phyloP scores from a whole-genome alignment of 1,140 invertebrate species.

The Antheraea mylitta region DNA sequence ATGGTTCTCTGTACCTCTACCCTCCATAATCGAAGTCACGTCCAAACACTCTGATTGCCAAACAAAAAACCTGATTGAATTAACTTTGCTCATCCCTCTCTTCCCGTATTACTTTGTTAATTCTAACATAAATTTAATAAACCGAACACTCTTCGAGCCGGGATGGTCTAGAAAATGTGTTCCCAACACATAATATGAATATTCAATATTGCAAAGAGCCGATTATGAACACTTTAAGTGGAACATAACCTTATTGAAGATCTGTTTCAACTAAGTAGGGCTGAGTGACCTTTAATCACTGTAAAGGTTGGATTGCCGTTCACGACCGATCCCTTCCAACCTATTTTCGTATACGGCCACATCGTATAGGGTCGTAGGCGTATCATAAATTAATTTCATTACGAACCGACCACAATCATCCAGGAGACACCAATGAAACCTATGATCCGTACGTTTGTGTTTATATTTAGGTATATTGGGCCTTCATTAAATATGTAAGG shows the following conservation, averaged over 20 bases:
- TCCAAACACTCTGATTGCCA: no score
- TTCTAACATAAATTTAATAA: no score
- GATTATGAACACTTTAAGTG: not conserved
- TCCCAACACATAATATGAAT: not conserved
- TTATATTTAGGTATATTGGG: constrained; percentile 35
- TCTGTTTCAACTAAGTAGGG: not conserved
- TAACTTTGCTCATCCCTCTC: no score
- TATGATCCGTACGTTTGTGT: constrained; percentile 17
- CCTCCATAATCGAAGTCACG: no score
- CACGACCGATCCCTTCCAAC: not conserved
- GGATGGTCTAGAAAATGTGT: not conserved
- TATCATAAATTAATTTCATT: constrained; percentile 25
- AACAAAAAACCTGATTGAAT: no score
- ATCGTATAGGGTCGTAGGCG: not conserved
- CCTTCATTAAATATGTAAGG: constrained; percentile 36
- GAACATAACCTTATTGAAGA: constrained; percentile 1
- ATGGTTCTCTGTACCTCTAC: no score
- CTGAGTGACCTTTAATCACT: constrained; percentile 9
- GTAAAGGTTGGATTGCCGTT: constrained; percentile 2
- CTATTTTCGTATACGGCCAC: constrained; percentile 7
- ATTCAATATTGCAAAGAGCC: not conserved
- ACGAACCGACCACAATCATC: constrained; percentile 17
- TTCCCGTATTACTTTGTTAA: no score
- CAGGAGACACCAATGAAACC: constrained; percentile 18
- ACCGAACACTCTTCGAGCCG: no score